Percentiles rank a stretch among this genome's conserved stretches.
Conservation (phyloP, 2,113 vertebrate genomes). For the Crotalus horridus region DNA sequence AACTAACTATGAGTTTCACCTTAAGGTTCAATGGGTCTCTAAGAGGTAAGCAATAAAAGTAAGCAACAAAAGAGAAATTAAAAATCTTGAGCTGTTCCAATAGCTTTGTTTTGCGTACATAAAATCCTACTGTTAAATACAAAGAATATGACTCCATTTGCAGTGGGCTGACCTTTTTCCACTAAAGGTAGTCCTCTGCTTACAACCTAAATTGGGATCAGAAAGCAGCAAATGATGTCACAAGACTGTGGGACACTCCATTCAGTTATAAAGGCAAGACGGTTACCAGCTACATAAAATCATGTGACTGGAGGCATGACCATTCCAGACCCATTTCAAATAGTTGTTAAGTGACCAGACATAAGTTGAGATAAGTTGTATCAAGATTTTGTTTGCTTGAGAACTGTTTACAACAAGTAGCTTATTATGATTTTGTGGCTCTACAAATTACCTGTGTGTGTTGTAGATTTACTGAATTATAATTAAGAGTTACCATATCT, state of each 20-base stretch:
- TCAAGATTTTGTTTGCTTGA: not conserved
- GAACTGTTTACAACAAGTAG: not conserved
- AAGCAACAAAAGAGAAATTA: slow-evolving; percentile 1
- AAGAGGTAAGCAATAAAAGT: slow-evolving; percentile 25
- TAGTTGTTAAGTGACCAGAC: not conserved
- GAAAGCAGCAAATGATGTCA: not conserved
- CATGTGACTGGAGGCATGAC: no score
- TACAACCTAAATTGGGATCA: not conserved
- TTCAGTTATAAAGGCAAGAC: not conserved
- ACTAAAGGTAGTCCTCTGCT: not conserved
- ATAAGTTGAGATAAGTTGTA: not conserved
- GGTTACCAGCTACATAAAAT: not conserved
- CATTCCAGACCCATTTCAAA: not conserved
- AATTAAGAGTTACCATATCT: not conserved
- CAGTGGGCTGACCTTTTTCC: not conserved
- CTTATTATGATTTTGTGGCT: not conserved
- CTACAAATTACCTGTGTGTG: not conserved
- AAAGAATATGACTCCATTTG: not conserved
- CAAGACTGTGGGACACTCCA: not conserved
- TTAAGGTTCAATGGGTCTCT: not conserved
- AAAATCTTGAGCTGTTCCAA: not conserved
- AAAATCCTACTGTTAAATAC: not conserved
- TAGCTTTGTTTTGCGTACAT: not conserved
- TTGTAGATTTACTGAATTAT: not conserved
- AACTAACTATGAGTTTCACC: slow-evolving; percentile 40